Percentiles rank a stretch among this genome's conserved stretches.
These are phyloP conservation scores for Saxidomus purpurata DNA, from an alignment of 1,140 invertebrate genomes.

Conservation along the genomic window DNA sequence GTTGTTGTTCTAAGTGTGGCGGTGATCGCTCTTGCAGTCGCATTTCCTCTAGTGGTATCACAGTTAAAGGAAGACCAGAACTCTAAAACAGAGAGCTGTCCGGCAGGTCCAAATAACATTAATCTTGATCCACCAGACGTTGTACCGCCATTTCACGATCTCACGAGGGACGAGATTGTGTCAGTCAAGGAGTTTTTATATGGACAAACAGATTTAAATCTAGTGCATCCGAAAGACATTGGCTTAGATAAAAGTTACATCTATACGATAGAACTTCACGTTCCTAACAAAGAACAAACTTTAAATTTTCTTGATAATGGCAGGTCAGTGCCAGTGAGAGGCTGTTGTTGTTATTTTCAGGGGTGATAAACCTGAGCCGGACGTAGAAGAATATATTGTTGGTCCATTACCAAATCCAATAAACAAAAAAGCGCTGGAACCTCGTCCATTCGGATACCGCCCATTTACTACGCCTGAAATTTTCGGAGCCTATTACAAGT, in stretches of 20 bases:
- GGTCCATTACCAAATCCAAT: conserved; percentile 73
- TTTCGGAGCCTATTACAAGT: not conserved
- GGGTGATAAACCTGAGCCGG: conserved; percentile 74
- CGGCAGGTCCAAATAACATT: conserved; percentile 3
- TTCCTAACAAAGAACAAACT: conserved; percentile 74
- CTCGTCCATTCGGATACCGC: conserved; percentile 62
- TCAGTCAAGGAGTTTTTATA: conserved; percentile 67
- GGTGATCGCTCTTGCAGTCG: conserved; percentile 1
- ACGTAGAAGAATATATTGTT: conserved; percentile 77
- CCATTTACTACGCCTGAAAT: conserved; percentile 64
- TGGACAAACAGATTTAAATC: conserved; percentile 63
- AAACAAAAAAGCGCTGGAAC: conserved; percentile 39
- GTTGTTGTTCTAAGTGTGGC: not conserved
- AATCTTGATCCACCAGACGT: conserved; percentile 52
- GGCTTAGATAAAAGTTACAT: conserved; percentile 72
- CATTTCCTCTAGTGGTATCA: conserved; percentile 33
- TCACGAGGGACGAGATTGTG: conserved; percentile 67
- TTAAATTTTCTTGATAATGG: conserved; percentile 73
- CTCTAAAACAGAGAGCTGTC: conserved; percentile 49
- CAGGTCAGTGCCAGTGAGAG: conserved; percentile 68
- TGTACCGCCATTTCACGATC: conserved; percentile 69
- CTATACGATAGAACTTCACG: conserved; percentile 73
- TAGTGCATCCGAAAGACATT: conserved; percentile 55
- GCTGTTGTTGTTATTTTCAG: conserved; percentile 78
- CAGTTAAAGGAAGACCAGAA: conserved; percentile 15